Evolutionary conservation across 2,113 vertebrate species (phyloP).

Genomic region (Donacobius atricapilla): DNA sequence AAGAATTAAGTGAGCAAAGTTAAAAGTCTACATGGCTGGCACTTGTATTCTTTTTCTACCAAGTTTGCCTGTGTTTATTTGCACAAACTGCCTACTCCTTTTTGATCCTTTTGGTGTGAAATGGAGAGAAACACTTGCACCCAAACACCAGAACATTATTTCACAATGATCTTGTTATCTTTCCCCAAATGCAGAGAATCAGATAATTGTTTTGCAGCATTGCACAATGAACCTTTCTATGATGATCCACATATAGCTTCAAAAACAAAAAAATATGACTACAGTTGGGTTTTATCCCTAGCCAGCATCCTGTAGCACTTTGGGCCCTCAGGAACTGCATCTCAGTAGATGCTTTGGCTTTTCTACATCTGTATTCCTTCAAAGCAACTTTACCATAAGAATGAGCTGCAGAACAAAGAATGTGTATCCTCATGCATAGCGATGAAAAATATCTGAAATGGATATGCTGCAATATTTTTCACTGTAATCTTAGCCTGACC

Average conservation of each 20-base stretch:
- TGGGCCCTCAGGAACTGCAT: not conserved
- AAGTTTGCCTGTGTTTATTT: not conserved
- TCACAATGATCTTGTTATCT: not conserved
- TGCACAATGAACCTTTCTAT: not conserved
- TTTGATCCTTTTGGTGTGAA: not conserved
- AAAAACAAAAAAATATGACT: not conserved
- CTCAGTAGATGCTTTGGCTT: not conserved
- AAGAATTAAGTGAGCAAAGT: not conserved
- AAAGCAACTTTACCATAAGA: not conserved
- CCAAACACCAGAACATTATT: not conserved
- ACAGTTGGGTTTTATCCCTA: not conserved
- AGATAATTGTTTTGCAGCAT: not conserved
- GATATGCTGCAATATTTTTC: not conserved
- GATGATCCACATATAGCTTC: not conserved
- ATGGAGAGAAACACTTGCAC: not conserved
- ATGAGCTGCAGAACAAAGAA: not conserved
- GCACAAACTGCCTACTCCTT: not conserved
- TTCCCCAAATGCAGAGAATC: not conserved
- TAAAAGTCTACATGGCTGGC: not conserved
- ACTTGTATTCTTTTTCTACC: not conserved
- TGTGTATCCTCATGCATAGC: accelerated
- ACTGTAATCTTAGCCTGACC: not conserved
- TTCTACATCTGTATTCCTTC: not conserved
- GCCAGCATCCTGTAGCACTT: not conserved
- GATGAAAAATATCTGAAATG: not conserved